Evolutionary conservation across 2,113 vertebrate genomes (phyloP), one percentile per base, ranked within the genome.

Genomic region (Chamaea fasciata): DNA sequence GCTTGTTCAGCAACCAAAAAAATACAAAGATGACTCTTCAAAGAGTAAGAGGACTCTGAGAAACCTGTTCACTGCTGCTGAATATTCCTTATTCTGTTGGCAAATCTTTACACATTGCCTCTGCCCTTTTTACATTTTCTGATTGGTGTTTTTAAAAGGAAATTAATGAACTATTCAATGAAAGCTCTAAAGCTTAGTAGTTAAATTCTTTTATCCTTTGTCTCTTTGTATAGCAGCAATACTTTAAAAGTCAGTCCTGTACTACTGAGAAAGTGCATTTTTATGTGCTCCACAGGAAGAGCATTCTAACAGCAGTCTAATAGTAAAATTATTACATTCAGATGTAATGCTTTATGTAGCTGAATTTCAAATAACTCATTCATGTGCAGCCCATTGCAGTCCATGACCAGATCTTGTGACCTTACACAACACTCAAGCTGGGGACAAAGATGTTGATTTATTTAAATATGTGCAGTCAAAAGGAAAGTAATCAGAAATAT

Each of bases 1-100:
- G 47, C 46, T 83, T 87, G 21, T 87, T 94, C 81, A 95, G 88
- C 82, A 83, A 95, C 42, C 42, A 91, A 69, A 73, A 68, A 75
- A 92, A 59, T n/a, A 78, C 10, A 27, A 64, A 81, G 77, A 68
- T 7, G 3, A 64, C 16, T 89, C 49, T 73, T 82, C 15, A 33
- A 83, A 89, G 79, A 80, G 28, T 56, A 49, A 73, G 37, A 89
- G 31, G 18, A 65, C 11, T 76, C 67, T 76, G 65, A 73, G 87
- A 89, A 94, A 76, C 57, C 35, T 87, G 37, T 71, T 75, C 33
- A 23, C 21, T 94, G 53, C 31, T 91, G 15, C 22, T 65, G 41
- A 56, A 46, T 71, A 26, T 75, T 81, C 57, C 7, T 74, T 85
- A 59, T 47, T 81, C 41, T 70, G 27, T 65, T 87, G 30, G 7